Evolutionary conservation across 2,888 invertebrate species (phyloP).

Genomic region (Morpho helenor): DNA sequence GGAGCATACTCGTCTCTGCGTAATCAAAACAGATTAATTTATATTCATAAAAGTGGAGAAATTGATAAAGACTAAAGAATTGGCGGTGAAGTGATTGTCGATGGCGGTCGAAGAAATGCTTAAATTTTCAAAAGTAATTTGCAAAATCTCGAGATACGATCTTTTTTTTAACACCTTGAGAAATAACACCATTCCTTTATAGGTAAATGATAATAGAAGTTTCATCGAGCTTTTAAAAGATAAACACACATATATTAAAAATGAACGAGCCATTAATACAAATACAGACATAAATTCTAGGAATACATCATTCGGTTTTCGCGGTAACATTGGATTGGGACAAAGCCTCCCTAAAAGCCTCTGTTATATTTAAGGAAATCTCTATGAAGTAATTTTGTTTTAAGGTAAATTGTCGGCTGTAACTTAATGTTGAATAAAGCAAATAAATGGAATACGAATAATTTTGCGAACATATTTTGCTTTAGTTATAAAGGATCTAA

Average conservation of each 20-base stretch:
- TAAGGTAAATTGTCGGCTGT: conserved; percentile 8
- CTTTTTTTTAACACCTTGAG: no score
- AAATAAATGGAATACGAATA: conserved; percentile 3
- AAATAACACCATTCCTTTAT: no score
- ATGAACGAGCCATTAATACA: conserved; percentile 9
- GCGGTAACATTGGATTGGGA: conserved; percentile 16
- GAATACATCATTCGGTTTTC: conserved; percentile 22
- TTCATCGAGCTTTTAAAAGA: conserved; percentile 4
- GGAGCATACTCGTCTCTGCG: no score
- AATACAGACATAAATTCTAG: conserved; percentile 9
- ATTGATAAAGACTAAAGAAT: no score
- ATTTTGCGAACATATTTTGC: background rate
- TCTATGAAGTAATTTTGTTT: conserved; percentile 11
- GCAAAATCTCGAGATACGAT: no score
- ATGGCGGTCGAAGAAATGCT: no score
- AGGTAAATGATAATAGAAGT: no score
- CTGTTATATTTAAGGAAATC: conserved; percentile 13
- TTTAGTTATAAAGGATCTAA: no score
- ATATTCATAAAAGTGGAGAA: no score
- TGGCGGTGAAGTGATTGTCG: no score
- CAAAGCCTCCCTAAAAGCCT: conserved; percentile 16
- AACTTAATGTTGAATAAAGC: conserved; percentile 4
- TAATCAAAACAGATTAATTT: no score
- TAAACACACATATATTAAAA: conserved; percentile 1
- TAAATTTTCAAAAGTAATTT: no score